These are phyloP conservation scores for Meloidogyne floridensis DNA, from an alignment of 1,140 invertebrate species.

Conservation along the genomic window DNA sequence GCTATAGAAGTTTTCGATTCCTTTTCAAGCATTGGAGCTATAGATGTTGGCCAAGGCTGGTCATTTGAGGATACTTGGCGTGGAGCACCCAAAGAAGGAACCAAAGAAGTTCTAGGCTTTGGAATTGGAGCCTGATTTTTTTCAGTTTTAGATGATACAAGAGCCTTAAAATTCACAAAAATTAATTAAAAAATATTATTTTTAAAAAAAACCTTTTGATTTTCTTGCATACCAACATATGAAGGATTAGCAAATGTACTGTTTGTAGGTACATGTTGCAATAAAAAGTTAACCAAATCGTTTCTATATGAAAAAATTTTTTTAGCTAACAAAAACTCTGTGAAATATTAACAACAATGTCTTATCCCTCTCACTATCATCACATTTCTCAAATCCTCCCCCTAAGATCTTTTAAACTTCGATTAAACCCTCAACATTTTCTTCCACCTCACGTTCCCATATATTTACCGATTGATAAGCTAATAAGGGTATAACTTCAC, in stretches of 20 bases:
- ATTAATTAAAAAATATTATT: no score
- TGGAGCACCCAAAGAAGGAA: background rate
- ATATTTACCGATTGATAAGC: no score
- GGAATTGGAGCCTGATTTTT: background rate
- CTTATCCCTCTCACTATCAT: no score
- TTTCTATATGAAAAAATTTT: background rate
- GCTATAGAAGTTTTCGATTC: no score
- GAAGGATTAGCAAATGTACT: constrained; percentile 16
- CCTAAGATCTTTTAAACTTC: no score
- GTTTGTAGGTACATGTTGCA: constrained; percentile 11
- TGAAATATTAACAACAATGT: no score
- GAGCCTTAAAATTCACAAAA: background rate
- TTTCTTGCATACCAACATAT: constrained; percentile 28
- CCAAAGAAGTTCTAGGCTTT: background rate
- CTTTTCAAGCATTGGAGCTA: background rate
- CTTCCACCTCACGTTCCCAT: no score
- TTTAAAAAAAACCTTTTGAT: background rate
- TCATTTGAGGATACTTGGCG: background rate
- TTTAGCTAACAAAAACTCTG: no score
- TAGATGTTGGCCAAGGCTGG: background rate
- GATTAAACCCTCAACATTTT: no score
- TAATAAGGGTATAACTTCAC: no score
- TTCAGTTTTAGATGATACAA: background rate
- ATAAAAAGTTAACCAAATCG: constrained; percentile 2
- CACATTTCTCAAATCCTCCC: no score